These are phyloP conservation scores for Malachius bipustulatus DNA, from an alignment of 2,888 invertebrate genomes.

Conservation along the genomic window DNA sequence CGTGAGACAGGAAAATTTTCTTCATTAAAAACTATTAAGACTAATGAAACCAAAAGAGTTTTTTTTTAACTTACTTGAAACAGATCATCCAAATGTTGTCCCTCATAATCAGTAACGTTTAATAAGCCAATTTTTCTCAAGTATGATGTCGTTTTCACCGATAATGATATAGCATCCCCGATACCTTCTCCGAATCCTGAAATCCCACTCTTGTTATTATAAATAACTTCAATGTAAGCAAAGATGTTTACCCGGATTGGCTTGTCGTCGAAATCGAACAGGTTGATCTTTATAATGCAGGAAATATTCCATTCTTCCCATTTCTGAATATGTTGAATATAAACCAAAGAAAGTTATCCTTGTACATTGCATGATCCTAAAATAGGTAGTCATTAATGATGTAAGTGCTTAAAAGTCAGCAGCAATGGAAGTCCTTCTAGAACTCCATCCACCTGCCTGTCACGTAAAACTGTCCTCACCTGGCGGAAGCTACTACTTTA, in stretches of 20 bases:
- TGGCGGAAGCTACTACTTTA: background rate
- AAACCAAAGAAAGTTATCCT: conserved; percentile 75
- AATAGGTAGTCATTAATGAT: background rate
- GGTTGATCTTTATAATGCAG: conserved; percentile 71
- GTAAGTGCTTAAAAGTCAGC: background rate
- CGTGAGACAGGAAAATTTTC: too few relatives aligned
- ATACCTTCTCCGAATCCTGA: conserved; percentile 86
- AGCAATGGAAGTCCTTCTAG: conserved; percentile 2
- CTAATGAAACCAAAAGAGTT: too few relatives aligned
- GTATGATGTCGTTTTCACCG: conserved; percentile 74
- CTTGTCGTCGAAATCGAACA: conserved; percentile 79
- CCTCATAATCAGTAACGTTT: conserved; percentile 60
- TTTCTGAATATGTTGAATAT: conserved; percentile 81
- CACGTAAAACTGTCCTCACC: background rate
- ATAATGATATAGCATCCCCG: conserved; percentile 78
- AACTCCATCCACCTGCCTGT: too few relatives aligned
- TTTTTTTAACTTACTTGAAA: too few relatives aligned
- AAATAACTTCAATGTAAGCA: too few relatives aligned
- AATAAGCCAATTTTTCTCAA: conserved; percentile 72
- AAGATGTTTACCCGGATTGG: conserved; percentile 65
- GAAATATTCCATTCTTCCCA: conserved; percentile 86
- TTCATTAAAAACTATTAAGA: too few relatives aligned
- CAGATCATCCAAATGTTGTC: too few relatives aligned
- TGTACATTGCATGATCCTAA: conserved; percentile 79
- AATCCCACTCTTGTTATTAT: too few relatives aligned